These are phyloP conservation scores for Lamprologus sp. DNA, from an alignment of 2,113 vertebrate species.

Conservation along the genomic window DNA sequence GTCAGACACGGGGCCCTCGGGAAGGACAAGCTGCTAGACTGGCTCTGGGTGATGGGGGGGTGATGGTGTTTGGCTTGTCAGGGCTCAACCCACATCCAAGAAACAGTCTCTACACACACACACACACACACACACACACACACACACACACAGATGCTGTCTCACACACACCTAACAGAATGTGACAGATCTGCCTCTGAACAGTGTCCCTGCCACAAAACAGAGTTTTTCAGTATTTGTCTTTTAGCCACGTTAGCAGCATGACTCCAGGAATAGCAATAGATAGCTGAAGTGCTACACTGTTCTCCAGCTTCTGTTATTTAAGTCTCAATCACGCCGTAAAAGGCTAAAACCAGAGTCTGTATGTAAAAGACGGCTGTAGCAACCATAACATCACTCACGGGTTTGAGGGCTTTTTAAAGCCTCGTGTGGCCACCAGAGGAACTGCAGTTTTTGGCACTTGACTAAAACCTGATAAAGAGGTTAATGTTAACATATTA, in stretches of 20 bases:
- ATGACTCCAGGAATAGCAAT: background rate
- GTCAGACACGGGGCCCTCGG: background rate
- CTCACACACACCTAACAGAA: background rate
- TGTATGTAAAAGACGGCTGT: background rate
- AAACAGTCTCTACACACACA: background rate
- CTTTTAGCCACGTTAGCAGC: background rate
- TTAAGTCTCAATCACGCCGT: rapidly evolving
- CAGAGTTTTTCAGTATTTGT: background rate
- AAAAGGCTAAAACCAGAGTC: background rate
- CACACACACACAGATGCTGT: background rate
- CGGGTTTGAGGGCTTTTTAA: background rate
- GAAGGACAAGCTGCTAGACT: constrained; percentile 33
- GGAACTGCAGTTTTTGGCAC: background rate
- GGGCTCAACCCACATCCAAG: background rate
- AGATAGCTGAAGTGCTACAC: background rate
- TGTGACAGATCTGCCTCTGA: constrained; percentile 10
- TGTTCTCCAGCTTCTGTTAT: background rate
- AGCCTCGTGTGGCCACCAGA: background rate
- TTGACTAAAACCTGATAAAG: background rate
- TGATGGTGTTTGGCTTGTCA: constrained; percentile 1
- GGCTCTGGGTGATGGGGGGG: background rate
- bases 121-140: background rate
- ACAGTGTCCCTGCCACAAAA: background rate
- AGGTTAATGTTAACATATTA: background rate
- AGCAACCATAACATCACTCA: background rate